Conservation (phyloP, 2,113 vertebrate species). For the Atrichornis clamosus region DNA sequence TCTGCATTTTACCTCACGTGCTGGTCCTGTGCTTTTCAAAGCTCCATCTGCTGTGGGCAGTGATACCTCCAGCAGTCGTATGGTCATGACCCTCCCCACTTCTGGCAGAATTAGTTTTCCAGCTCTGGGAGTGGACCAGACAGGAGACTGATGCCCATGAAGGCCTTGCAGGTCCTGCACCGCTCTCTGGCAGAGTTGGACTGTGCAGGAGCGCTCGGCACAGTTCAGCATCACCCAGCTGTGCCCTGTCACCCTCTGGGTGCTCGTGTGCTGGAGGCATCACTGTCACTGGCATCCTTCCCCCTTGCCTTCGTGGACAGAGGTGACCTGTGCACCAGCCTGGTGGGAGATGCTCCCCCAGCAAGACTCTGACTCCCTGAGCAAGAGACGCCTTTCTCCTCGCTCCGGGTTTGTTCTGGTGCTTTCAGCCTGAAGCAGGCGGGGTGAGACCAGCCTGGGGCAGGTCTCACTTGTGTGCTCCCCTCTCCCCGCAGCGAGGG, state of each 20-base stretch:
- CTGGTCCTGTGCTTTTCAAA: neutral
- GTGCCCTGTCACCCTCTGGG: neutral
- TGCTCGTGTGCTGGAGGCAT: neutral
- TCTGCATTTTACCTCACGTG: neutral
- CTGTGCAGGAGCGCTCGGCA: rapidly evolving
- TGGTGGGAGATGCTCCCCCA: neutral
- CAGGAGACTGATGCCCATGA: neutral
- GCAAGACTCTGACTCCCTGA: neutral
- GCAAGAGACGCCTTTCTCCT: neutral
- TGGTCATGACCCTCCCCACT: rapidly evolving
- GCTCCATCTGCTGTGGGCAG: neutral
- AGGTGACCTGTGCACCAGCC: neutral
- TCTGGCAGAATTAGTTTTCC: neutral
- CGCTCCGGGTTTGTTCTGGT: rapidly evolving
- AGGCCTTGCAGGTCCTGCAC: neutral
- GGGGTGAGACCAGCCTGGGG: neutral
- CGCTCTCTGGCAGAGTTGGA: neutral
- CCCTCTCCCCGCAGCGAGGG: neutral
- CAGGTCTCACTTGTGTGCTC: neutral
- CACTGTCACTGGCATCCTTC: neutral
- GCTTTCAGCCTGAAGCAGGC: neutral
- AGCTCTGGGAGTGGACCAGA: neutral
- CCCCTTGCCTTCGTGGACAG: rapidly evolving
- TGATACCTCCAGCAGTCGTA: neutral
- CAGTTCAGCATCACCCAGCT: neutral